A percentile compares a stretch with the other conserved stretches of the same genome.
These are phyloP conservation scores for Ips typographus DNA, from an alignment of 1,140 invertebrate genomes.

Conservation along the genomic window DNA sequence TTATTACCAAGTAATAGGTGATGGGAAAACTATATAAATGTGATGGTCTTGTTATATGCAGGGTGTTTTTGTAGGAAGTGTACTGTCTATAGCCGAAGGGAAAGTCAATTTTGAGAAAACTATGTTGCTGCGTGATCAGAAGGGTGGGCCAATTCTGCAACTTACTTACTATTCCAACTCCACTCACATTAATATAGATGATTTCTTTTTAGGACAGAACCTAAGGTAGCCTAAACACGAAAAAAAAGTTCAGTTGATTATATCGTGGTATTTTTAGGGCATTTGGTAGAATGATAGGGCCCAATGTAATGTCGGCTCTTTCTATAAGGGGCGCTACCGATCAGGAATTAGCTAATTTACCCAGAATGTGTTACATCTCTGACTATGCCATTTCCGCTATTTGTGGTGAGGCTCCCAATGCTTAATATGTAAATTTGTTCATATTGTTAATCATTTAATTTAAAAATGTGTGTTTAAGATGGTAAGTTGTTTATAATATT, in stretches of 20 bases:
- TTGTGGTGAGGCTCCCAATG: conserved; percentile 16
- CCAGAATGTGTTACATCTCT: conserved; percentile 40
- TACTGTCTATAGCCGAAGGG: conserved; percentile 42
- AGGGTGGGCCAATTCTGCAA: conserved; percentile 42
- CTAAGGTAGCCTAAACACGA: conserved; percentile 36
- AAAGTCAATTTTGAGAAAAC: conserved; percentile 39
- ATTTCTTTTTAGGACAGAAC: conserved; percentile 43
- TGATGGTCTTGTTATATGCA: neutral
- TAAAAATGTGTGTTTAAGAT: conserved; percentile 2
- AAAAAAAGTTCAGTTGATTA: neutral
- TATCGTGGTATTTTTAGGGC: conserved; percentile 30
- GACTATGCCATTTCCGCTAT: conserved; percentile 38
- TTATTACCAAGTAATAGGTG: conserved; percentile 44
- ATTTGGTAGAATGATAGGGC: conserved; percentile 42
- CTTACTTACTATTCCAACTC: conserved; percentile 37
- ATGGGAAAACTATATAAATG: neutral
- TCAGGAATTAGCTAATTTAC: conserved; percentile 39
- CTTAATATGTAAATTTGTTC: neutral
- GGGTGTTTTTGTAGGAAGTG: conserved; percentile 27
- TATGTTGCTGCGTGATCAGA: conserved; percentile 42
- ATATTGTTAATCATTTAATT: neutral
- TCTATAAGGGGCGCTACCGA: conserved; percentile 40
- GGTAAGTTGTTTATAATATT: no score
- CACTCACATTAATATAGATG: conserved; percentile 42
- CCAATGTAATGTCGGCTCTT: conserved; percentile 41